Evolutionary conservation across 2,888 invertebrate species (phyloP).

Genomic region (Melieria omissa): DNA sequence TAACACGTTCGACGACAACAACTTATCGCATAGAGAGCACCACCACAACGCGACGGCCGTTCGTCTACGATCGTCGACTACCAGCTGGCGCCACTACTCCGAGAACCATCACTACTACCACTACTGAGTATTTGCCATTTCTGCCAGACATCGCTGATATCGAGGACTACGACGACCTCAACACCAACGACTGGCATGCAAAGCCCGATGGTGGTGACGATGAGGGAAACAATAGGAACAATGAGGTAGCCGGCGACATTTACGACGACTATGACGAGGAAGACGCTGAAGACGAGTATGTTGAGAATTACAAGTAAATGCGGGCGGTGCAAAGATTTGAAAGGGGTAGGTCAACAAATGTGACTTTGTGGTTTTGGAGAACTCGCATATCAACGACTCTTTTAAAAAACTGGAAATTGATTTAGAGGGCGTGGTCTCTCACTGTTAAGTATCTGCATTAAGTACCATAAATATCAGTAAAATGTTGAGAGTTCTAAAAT

Average conservation of each 20-base stretch:
- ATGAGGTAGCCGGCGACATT: background rate
- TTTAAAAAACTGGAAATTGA: background rate
- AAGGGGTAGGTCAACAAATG: background rate
- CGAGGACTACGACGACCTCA: background rate
- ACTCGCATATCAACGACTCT: background rate
- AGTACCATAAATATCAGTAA: background rate
- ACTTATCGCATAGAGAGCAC: background rate
- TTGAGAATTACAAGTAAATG: background rate
- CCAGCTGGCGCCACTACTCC: background rate
- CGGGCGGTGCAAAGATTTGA: background rate
- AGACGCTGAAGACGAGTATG: background rate
- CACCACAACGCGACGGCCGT: background rate
- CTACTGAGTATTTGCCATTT: conserved; percentile 35
- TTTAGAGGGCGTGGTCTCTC: no score
- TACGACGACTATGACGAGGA: conserved; percentile 10
- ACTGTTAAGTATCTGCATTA: no score
- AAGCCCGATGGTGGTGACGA: conserved; percentile 7
- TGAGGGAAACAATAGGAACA: background rate
- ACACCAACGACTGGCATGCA: conserved; percentile 13
- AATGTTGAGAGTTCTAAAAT: background rate
- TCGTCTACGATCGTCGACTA: background rate
- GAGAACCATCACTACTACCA: conserved; percentile 1
- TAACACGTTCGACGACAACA: conserved; percentile 15
- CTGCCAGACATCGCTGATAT: conserved; percentile 26
- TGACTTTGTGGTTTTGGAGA: background rate